These are phyloP conservation scores for Andrena bucephala DNA, from an alignment of 2,888 invertebrate species.

Conservation along the genomic window DNA sequence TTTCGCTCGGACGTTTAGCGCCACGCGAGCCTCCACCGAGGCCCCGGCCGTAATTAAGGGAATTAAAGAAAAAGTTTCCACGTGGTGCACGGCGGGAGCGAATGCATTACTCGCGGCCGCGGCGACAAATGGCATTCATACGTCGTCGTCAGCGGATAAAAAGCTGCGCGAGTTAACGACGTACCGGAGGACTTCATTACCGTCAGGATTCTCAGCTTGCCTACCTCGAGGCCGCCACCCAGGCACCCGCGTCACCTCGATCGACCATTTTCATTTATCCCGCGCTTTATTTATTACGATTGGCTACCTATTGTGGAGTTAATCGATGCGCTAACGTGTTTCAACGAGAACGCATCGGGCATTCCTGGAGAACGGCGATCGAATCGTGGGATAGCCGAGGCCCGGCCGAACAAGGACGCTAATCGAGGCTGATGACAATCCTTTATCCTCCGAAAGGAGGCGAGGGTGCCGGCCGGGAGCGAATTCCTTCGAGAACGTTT, in stretches of 20 bases:
- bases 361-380: background rate
- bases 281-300: conserved; percentile 8
- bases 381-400: conserved; percentile 11
- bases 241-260: conserved; percentile 37
- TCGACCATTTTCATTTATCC: conserved; percentile 42
- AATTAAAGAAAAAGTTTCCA: conserved; percentile 63
- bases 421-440: conserved; percentile 23
- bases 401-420: conserved; percentile 4
- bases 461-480: background rate
- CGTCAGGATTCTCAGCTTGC: conserved; percentile 61
- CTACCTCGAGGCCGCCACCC: conserved; percentile 25
- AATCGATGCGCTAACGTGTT: conserved; percentile 32
- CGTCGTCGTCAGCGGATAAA: conserved; percentile 71
- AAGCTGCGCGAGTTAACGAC: conserved; percentile 77
- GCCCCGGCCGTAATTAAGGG: conserved; percentile 52
- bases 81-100: conserved; percentile 36
- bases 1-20: conserved; percentile 3
- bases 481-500: conserved; percentile 46
- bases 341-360: background rate
- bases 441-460: conserved; percentile 15
- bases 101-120: conserved; percentile 55
- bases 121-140: conserved; percentile 75
- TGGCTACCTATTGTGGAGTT: background rate
- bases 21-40: conserved; percentile 2
- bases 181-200: conserved; percentile 77